phyloP scores from a whole-genome alignment of 2,888 invertebrate species.

The Peribatodes rhomboidaria region DNA sequence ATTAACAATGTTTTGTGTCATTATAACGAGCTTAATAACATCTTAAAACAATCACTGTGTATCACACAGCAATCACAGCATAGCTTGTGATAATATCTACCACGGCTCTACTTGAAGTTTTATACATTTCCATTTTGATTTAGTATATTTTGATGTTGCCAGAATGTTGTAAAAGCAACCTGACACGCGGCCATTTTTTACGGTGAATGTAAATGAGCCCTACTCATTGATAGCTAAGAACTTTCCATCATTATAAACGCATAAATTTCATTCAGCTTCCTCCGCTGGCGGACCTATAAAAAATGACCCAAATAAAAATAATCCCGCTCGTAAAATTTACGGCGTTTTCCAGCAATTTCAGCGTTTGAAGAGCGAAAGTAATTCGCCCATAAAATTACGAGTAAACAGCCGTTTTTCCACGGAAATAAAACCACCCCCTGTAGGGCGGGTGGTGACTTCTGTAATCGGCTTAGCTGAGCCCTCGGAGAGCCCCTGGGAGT shows the following conservation, averaged over 20 bases:
- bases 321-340: constrained; percentile 78
- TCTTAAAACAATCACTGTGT: constrained; percentile 1
- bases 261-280: constrained; percentile 44
- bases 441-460: constrained; percentile 74
- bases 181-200: constrained; percentile 6
- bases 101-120: background rate
- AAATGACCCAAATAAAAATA: constrained; percentile 78
- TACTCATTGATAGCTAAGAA: constrained; percentile 19
- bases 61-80: background rate
- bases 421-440: constrained; percentile 79
- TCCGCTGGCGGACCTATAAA: constrained; percentile 56
- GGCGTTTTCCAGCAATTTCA: constrained; percentile 77
- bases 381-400: constrained; percentile 83
- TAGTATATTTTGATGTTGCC: constrained; percentile 4
- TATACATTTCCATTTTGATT: constrained; percentile 9
- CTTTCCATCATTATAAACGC: constrained; percentile 36
- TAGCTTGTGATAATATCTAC: constrained; percentile 5
- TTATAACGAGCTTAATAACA: constrained; percentile 10
- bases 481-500: constrained; percentile 67
- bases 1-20: constrained; percentile 20
- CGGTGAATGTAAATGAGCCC: constrained; percentile 24
- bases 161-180: constrained; percentile 7
- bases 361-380: constrained; percentile 82
- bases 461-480: constrained; percentile 82
- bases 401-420: constrained; percentile 84